phyloP scores from a whole-genome alignment of 1,140 invertebrate genomes.

The Globodera ellingtonae region DNA sequence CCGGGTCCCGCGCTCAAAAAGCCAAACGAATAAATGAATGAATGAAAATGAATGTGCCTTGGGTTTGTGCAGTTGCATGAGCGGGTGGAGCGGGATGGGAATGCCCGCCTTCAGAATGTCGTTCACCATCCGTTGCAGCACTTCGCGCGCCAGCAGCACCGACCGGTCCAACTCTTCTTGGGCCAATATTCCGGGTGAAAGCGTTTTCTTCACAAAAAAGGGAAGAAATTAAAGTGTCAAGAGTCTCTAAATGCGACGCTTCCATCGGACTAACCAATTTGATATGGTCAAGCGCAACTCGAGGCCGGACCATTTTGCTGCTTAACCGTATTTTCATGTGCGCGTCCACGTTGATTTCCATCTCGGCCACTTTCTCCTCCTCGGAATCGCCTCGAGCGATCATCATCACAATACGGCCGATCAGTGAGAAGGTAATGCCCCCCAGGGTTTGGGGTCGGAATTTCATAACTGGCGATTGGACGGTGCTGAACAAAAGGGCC shows the following conservation, averaged over 20 bases:
- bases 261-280: conserved; percentile 43
- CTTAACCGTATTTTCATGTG: conserved; percentile 60
- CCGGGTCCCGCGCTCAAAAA: not conserved
- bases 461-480: conserved; percentile 54
- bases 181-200: conserved; percentile 53
- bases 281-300: conserved; percentile 58
- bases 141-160: conserved; percentile 60
- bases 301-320: conserved; percentile 56
- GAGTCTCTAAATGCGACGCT: not conserved
- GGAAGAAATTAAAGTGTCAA: too few species aligned
- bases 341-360: conserved; percentile 54
- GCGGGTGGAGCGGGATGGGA: conserved; percentile 62
- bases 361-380: conserved; percentile 54
- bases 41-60: conserved; percentile 52
- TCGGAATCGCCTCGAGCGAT: conserved; percentile 16
- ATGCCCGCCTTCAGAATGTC: conserved; percentile 63
- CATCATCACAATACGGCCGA: conserved; percentile 56
- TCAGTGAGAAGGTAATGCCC: conserved; percentile 56
- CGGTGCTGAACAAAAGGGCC: conserved; percentile 45
- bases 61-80: conserved; percentile 59
- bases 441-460: conserved; percentile 48
- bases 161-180: conserved; percentile 64
- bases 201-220: conserved; percentile 50
- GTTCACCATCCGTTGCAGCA: conserved; percentile 64
- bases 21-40: not conserved